Conservation (phyloP, 2,113 vertebrate species). For the Anguilla rostrata region DNA sequence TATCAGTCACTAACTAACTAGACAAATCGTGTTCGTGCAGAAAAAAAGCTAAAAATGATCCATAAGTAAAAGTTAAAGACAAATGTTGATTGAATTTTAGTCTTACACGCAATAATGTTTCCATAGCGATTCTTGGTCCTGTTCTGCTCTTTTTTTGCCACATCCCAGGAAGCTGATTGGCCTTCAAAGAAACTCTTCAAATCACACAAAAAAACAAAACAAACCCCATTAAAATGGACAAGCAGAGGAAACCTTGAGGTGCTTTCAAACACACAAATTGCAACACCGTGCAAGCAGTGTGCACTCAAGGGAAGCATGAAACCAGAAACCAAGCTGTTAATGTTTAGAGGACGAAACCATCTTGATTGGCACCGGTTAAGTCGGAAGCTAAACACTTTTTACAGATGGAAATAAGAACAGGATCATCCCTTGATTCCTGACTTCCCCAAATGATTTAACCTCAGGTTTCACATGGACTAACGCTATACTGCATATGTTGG, state of each 20-base stretch:
- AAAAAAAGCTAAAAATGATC: no score
- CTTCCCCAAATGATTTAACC: not conserved
- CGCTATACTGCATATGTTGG: not conserved
- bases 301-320: not conserved
- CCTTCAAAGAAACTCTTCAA: slow-evolving; percentile 98
- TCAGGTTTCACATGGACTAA: not conserved
- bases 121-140: slow-evolving; percentile 99
- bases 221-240: slow-evolving; percentile 37
- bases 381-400: not conserved
- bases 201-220: slow-evolving; percentile 64
- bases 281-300: not conserved
- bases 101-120: slow-evolving; percentile 99
- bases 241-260: not conserved
- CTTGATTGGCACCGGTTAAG: not conserved
- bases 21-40: no score
- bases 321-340: not conserved
- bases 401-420: not conserved
- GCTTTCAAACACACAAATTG: not conserved
- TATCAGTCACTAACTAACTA: not conserved
- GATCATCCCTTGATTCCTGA: not conserved
- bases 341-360: not conserved
- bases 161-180: slow-evolving; percentile 98
- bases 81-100: not conserved
- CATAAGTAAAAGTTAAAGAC: not conserved
- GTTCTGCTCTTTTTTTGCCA: slow-evolving; percentile 99